Evolutionary conservation across 2,888 invertebrate genomes (phyloP).

Genomic region (Hypselothyrea guttata): DNA sequence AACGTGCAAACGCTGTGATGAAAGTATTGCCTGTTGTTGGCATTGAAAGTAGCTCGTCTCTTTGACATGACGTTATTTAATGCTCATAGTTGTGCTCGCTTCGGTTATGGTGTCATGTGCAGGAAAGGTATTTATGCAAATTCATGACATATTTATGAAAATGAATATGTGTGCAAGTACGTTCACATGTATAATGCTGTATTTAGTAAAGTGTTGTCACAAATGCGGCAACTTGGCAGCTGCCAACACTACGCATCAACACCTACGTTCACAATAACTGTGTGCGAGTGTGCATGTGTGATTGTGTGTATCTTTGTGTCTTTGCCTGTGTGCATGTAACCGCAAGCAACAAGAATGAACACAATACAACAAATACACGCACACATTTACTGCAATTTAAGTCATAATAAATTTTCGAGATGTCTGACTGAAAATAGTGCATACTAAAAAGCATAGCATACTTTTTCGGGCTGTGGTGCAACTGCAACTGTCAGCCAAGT

Average conservation of each 20-base stretch:
- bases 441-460: conserved; percentile 28
- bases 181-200: conserved; percentile 7
- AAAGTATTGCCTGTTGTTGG: too few relatives aligned
- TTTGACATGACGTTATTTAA: conserved; percentile 8
- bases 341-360: conserved; percentile 33
- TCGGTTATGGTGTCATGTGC: conserved; percentile 11
- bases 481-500: conserved; percentile 28
- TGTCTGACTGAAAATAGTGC: conserved; percentile 29
- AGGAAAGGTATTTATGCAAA: conserved; percentile 57
- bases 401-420: conserved; percentile 57
- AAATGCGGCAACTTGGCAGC: conserved; percentile 70
- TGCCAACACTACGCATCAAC: conserved; percentile 73
- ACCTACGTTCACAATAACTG: conserved; percentile 37
- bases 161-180: conserved; percentile 36
- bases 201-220: conserved; percentile 58
- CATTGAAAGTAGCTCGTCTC: not conserved
- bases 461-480: conserved; percentile 18
- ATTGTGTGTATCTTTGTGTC: conserved; percentile 10
- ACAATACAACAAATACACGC: conserved; percentile 5
- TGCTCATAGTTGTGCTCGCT: not conserved
- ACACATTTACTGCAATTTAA: conserved; percentile 27
- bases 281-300: conserved; percentile 1
- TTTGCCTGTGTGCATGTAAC: conserved; percentile 21
- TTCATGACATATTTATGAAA: conserved; percentile 66
- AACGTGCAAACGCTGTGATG: too few relatives aligned